Conservation (phyloP, 2,797 vertebrate species). For the Adelosebastes latens region DNA sequence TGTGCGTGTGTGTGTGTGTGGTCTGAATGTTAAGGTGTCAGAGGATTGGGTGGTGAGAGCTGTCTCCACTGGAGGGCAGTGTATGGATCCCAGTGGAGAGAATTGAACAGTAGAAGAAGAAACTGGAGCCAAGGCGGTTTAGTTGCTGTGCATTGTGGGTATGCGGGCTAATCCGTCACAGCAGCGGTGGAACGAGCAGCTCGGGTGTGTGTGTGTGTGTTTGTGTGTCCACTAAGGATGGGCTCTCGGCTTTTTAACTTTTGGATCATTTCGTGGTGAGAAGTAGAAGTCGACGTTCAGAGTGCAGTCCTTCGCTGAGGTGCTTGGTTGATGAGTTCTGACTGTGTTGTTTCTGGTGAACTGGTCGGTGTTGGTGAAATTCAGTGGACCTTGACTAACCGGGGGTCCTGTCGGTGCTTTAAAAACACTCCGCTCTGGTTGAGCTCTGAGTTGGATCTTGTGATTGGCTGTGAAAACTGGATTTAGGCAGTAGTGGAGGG, state of each 20-base stretch:
- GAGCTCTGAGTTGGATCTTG: constrained; percentile 22
- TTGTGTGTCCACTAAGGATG: not conserved
- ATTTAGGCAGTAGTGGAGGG: constrained; percentile 52
- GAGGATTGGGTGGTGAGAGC: not conserved
- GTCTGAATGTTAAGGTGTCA: constrained; percentile 20
- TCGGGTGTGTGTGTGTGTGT: too few species aligned
- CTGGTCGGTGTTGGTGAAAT: constrained; percentile 7
- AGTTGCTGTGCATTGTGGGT: constrained; percentile 43
- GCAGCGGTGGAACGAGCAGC: constrained; percentile 11
- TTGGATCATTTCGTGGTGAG: not conserved
- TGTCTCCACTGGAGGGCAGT: constrained; percentile 52
- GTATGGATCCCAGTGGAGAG: constrained; percentile 26
- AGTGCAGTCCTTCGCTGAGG: constrained; percentile 47
- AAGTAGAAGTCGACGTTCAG: constrained; percentile 16
- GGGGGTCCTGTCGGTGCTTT: constrained; percentile 31
- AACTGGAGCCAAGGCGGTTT: constrained; percentile 32
- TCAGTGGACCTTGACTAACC: constrained; percentile 12
- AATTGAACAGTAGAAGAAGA: constrained; percentile 10
- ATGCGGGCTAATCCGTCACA: not conserved
- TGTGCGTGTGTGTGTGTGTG: not conserved
- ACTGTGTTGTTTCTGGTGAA: constrained; percentile 29
- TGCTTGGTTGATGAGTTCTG: constrained; percentile 44
- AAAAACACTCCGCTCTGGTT: constrained; percentile 3
- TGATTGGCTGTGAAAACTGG: constrained; percentile 63
- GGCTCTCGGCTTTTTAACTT: not conserved